Conservation (phyloP, 1,140 invertebrate genomes). For the Drosophila cardini region DNA sequence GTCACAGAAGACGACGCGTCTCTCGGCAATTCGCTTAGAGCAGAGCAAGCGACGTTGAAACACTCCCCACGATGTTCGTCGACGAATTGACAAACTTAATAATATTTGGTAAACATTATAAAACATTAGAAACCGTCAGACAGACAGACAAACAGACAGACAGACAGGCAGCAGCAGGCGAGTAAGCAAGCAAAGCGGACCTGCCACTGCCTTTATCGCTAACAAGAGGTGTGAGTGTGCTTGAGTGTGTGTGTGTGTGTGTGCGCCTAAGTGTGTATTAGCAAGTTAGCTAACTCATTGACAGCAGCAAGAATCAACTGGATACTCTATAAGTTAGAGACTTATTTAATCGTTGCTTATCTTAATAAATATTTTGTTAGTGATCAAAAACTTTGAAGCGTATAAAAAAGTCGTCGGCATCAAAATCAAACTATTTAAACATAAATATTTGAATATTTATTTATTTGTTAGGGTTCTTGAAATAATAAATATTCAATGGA, state of each 20-base stretch:
- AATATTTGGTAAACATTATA: constrained; percentile 84
- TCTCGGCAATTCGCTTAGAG: constrained; percentile 55
- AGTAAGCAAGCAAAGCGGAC: not conserved
- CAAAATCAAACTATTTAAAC: not conserved
- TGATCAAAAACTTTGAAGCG: not conserved
- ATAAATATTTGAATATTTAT: not conserved
- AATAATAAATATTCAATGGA: constrained; percentile 14
- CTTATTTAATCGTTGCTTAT: not conserved
- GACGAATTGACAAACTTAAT: constrained; percentile 83
- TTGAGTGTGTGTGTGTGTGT: constrained; percentile 28
- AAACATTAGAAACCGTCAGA: constrained; percentile 75
- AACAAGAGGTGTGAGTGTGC: constrained; percentile 17
- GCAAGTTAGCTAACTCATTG: constrained; percentile 37
- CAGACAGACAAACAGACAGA: constrained; percentile 20
- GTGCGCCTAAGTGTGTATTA: constrained; percentile 22
- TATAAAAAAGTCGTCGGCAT: not conserved
- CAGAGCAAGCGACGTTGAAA: constrained; percentile 75
- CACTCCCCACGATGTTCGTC: constrained; percentile 82
- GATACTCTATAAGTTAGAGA: constrained; percentile 24
- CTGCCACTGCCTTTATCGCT: constrained; percentile 2
- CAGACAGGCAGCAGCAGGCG: not conserved
- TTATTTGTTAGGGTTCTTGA: constrained; percentile 2
- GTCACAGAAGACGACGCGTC: constrained; percentile 55
- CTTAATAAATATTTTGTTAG: not conserved
- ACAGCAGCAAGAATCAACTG: constrained; percentile 34